Percentiles rank a stretch among this genome's conserved stretches.
Conservation (phyloP, 2,888 invertebrate species). For the Pristionchus maxplancki region DNA sequence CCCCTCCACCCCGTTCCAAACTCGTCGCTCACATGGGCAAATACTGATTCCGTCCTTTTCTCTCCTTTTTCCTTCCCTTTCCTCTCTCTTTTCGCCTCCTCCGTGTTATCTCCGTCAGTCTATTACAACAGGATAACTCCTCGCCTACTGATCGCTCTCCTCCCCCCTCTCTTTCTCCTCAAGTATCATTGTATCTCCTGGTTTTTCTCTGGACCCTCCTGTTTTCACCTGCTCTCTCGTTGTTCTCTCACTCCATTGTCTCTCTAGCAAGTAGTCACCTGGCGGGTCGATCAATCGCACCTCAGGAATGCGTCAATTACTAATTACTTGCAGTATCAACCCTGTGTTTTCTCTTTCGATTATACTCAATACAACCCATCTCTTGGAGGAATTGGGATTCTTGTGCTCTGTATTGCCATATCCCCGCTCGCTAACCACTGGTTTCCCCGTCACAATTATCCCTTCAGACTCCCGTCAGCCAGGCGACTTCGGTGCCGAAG, state of each 20-base stretch:
- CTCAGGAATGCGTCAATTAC: constrained; percentile 29
- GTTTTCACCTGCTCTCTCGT: not conserved
- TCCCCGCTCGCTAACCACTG: too few species aligned
- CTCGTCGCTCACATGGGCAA: constrained; percentile 44
- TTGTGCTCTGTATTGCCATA: too few species aligned
- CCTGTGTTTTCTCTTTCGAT: not conserved
- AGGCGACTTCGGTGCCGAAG: not conserved
- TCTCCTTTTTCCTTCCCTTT: constrained; percentile 4
- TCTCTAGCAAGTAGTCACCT: constrained; percentile 17
- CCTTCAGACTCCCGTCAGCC: not conserved
- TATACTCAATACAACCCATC: too few species aligned
- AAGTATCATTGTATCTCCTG: constrained; percentile 5
- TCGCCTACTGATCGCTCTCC: constrained; percentile 29
- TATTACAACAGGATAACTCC: constrained; percentile 32
- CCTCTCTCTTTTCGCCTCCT: constrained; percentile 24
- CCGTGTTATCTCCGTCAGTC: constrained; percentile 37
- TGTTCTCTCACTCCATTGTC: constrained; percentile 24
- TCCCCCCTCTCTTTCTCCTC: constrained; percentile 3
- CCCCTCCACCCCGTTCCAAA: constrained; percentile 32
- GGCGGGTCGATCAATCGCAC: constrained; percentile 41
- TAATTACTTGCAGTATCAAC: not conserved
- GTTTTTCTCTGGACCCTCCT: not conserved
- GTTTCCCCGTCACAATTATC: not conserved
- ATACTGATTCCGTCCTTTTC: constrained; percentile 42
- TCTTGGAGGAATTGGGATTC: too few species aligned